Evolutionary conservation across 2,797 vertebrate genomes (phyloP), one percentile per base, ranked within the genome.

Genomic region (Cichlasoma orientale): DNA sequence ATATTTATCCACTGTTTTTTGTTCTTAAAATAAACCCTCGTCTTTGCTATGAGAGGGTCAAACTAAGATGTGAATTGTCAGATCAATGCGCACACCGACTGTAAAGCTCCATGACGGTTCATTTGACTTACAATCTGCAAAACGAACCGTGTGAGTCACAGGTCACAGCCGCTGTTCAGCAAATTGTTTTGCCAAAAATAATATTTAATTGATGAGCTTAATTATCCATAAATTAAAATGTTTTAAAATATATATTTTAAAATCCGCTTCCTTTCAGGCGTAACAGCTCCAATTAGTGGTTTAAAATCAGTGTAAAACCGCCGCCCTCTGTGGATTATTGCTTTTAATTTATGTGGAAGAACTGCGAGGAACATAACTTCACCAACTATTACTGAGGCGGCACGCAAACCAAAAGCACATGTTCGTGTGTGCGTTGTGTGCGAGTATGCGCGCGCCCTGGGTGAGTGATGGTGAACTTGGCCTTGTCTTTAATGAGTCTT

Each of bases 381-480:
- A 72, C 11, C 61, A 79, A 61, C 83, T 83, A 74, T 69, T 70
- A 63, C 27, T 21, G 68, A 86, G 75, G 72, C 77, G 41, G 59
- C 50, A n/a, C 70, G 29, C 44, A 87, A 89, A 88, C 76, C 82
- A 56, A 25, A 78, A 75, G 80, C 87, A 83, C 82, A 81, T 80
- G 89, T 56, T 14, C 5, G 50, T 50, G 31, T 47, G 41, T 55
- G 58, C 27, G 73, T 19, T 36, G 69, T 12, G 21, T 16, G 50
- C 19, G 44, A 16, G 44, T 3, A 54, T 3, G 61, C 3, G 59
- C 16, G 73, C 16, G 63, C 57, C 47, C 73, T 29, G 73, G n/a
- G 38, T 82, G 80, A 82, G 78, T 82, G 89, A 83, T 81, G 90
- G 86, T 82, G 88, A 92, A 93, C 75, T 94, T 95, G 92, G 93